phyloP scores from a whole-genome alignment of 2,113 vertebrate genomes.

The Mellivora capensis region DNA sequence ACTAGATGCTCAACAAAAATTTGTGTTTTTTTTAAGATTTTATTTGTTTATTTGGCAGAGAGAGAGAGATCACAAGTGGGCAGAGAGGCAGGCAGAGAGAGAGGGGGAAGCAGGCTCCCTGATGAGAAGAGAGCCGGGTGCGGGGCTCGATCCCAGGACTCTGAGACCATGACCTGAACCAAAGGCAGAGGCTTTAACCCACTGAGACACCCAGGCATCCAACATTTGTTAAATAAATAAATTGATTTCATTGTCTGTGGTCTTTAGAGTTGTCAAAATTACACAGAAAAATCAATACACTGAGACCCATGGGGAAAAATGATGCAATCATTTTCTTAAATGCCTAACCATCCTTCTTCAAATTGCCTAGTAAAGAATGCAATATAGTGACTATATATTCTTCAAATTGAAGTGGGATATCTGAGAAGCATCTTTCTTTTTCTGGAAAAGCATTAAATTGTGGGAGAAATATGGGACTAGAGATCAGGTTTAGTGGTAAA shows the following conservation, averaged over 20 bases:
- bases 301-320: background rate
- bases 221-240: background rate
- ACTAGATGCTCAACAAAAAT: background rate
- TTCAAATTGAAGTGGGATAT: background rate
- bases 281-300: background rate
- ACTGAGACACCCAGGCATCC: too few relatives aligned
- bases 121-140: too few relatives aligned
- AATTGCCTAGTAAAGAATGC: background rate
- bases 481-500: background rate
- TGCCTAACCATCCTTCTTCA: background rate
- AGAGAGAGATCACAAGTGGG: too few relatives aligned
- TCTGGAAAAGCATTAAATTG: background rate
- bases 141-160: too few relatives aligned
- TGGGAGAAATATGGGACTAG: background rate
- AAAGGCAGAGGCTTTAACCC: too few relatives aligned
- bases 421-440: background rate
- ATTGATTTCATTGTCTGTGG: background rate
- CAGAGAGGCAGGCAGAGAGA: too few relatives aligned
- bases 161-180: too few relatives aligned
- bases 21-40: background rate
- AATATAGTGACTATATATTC: background rate
- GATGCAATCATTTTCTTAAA: background rate
- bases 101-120: too few relatives aligned
- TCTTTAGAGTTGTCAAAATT: background rate
- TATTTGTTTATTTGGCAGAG: too few relatives aligned